These are phyloP conservation scores for Diadophis punctatus DNA, from an alignment of 2,113 vertebrate genomes.

Conservation along the genomic window DNA sequence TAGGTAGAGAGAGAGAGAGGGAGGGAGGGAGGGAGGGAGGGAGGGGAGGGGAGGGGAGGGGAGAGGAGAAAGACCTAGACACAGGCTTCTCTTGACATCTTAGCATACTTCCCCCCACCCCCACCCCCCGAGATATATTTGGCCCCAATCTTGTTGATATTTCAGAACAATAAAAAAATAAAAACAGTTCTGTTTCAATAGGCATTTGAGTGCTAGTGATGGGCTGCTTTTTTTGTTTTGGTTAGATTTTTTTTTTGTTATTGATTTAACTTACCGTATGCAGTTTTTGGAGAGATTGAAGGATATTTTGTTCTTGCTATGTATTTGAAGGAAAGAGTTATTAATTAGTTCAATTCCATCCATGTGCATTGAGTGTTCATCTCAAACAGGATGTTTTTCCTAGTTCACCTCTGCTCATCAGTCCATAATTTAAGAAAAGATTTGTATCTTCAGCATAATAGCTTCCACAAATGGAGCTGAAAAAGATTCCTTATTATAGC, in stretches of 20 bases:
- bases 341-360: neutral
- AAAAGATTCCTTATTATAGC: neutral
- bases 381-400: neutral
- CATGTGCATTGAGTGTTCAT: neutral
- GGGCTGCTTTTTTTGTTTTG: neutral
- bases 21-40: accelerated
- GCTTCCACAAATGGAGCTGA: neutral
- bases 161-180: neutral
- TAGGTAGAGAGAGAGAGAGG: too few relatives aligned
- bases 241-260: neutral
- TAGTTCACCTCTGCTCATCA: neutral
- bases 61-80: neutral
- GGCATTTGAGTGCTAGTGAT: neutral
- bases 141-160: neutral
- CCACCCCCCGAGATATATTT: neutral
- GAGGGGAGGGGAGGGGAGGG: accelerated
- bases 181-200: neutral
- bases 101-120: neutral
- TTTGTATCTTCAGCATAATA: neutral
- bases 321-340: neutral
- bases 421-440: neutral
- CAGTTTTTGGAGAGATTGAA: neutral
- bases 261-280: neutral
- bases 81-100: neutral
- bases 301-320: neutral